phyloP scores from a whole-genome alignment of 2,797 vertebrate genomes.

The Ispidina lecontei region DNA sequence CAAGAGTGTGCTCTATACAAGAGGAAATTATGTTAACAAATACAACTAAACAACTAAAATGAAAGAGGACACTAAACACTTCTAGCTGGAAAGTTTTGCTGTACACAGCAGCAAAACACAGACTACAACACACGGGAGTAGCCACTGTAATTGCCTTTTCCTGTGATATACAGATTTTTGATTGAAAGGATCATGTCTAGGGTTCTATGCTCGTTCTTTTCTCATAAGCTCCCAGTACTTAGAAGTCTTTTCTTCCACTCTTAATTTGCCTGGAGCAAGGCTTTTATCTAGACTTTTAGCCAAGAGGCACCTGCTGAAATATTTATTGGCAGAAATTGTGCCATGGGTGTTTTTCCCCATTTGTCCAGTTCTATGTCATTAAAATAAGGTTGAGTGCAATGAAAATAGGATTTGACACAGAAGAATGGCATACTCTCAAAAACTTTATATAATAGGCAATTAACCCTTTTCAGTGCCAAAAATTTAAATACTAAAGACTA shows the following conservation, averaged over 20 bases:
- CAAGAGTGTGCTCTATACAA: not conserved
- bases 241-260: constrained; percentile 78
- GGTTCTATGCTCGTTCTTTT: constrained; percentile 62
- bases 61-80: constrained; percentile 14
- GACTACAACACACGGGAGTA: constrained; percentile 43
- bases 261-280: constrained; percentile 84
- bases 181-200: constrained; percentile 64
- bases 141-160: constrained; percentile 13
- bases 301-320: constrained; percentile 92
- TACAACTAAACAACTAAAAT: not conserved
- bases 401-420: constrained; percentile 75
- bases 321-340: constrained; percentile 89
- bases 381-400: constrained; percentile 65
- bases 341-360: constrained; percentile 87
- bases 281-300: constrained; percentile 90
- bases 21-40: not conserved
- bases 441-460: constrained; percentile 66
- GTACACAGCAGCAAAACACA: constrained; percentile 37
- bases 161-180: constrained; percentile 71
- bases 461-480: constrained; percentile 67
- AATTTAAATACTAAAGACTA: not conserved
- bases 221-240: constrained; percentile 74
- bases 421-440: constrained; percentile 55
- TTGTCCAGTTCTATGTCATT: constrained; percentile 82
- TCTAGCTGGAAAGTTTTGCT: constrained; percentile 41